Evolutionary conservation across 2,888 invertebrate species (phyloP).

Genomic region (Microchrysa polita): DNA sequence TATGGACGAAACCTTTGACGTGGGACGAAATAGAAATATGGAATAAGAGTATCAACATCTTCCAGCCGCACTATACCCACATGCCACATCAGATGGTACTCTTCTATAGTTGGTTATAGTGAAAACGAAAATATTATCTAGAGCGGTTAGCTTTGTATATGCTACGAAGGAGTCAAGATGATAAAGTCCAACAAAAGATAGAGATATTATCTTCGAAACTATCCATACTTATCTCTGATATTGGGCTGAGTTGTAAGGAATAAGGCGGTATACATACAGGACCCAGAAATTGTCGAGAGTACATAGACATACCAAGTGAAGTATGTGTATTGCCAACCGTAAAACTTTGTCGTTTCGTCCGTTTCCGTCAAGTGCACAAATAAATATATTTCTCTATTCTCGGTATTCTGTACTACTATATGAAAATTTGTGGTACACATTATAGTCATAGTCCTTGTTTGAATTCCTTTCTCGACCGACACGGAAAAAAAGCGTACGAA

Average conservation of each 20-base stretch:
- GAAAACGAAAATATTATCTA: neutral
- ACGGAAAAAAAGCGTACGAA: no score
- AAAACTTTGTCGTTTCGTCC: neutral
- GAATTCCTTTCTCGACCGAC: no score
- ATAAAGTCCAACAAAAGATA: slow-evolving; percentile 22
- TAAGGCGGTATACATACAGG: neutral
- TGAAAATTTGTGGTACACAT: no score
- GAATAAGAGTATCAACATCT: no score
- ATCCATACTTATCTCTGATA: slow-evolving; percentile 23
- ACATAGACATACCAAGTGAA: neutral
- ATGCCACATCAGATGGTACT: neutral
- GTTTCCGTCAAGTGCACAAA: neutral
- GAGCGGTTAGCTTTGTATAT: neutral
- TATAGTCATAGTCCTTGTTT: no score
- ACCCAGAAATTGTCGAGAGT: neutral
- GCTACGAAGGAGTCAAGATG: neutral
- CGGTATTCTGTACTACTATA: no score
- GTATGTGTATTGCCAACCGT: no score
- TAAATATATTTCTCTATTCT: neutral
- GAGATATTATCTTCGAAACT: slow-evolving; percentile 31
- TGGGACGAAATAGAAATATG: no score
- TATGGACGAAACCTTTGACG: no score
- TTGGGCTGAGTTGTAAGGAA: neutral
- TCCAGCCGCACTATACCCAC: neutral
- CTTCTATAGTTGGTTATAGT: neutral